phyloP scores from a whole-genome alignment of 2,113 vertebrate genomes.

The Boulengeromyrus knoepffleri region DNA sequence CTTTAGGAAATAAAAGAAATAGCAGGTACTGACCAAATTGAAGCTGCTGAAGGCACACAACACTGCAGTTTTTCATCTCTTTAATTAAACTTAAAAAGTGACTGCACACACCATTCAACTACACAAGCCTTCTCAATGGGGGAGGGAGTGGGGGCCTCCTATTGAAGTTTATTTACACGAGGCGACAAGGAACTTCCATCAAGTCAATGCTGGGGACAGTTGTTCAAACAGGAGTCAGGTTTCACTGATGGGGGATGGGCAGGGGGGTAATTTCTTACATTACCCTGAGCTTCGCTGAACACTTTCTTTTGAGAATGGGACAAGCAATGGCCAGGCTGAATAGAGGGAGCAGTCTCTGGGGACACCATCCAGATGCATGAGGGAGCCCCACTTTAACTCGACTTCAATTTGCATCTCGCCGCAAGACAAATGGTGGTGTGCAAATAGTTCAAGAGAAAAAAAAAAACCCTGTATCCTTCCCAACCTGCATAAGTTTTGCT shows the following conservation, averaged over 20 bases:
- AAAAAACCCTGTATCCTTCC: neutral
- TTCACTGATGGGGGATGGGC: neutral
- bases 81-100: neutral
- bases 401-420: neutral
- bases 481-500: neutral
- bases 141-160: neutral
- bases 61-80: neutral
- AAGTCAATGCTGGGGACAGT: neutral
- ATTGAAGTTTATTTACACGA: neutral
- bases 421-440: neutral
- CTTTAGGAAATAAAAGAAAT: neutral
- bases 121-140: neutral
- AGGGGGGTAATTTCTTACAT: slow-evolving; percentile 14
- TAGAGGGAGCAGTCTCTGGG: slow-evolving; percentile 25
- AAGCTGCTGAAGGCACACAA: neutral
- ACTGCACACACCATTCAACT: neutral
- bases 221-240: slow-evolving; percentile 9
- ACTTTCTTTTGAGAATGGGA: slow-evolving; percentile 27
- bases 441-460: neutral
- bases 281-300: slow-evolving; percentile 5
- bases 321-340: slow-evolving; percentile 30
- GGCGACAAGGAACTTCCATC: slow-evolving; percentile 5
- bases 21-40: neutral
- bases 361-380: neutral
- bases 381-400: neutral